Evolutionary conservation across 2,888 invertebrate genomes (phyloP).

Genomic region (Macroteleia sp.): DNA sequence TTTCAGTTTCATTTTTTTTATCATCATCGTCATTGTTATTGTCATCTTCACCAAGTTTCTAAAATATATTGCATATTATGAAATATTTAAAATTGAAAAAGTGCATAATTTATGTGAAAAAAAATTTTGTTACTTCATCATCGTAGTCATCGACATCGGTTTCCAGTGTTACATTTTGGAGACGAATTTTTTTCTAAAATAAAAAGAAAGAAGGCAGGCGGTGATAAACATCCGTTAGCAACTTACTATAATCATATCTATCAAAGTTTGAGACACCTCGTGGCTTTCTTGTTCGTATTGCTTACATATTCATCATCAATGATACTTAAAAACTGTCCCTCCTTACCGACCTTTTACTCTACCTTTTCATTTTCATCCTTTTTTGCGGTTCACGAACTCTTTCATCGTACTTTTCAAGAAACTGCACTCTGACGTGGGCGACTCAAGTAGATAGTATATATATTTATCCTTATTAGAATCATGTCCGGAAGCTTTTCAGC

Average conservation of each 20-base stretch:
- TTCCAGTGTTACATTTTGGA: conserved; percentile 34
- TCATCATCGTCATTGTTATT: conserved; percentile 25
- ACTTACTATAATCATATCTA: no score
- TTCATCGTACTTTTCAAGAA: neutral
- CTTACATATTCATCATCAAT: no score
- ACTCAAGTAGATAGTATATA: conserved; percentile 64
- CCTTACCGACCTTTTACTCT: no score
- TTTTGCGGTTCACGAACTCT: no score
- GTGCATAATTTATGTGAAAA: neutral
- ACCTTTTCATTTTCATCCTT: no score
- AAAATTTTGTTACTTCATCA: conserved; percentile 45
- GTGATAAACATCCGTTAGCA: no score
- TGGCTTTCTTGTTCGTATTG: no score
- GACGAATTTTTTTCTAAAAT: conserved; percentile 48
- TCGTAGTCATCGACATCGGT: conserved; percentile 54
- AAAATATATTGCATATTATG: no score
- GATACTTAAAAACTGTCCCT: no score
- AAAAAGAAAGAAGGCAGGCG: no score
- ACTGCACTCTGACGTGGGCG: conserved; percentile 55
- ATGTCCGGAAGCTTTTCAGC: conserved; percentile 64
- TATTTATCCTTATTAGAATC: conserved; percentile 72
- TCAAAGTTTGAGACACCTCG: no score
- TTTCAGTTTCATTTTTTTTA: conserved; percentile 24
- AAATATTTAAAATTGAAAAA: no score
- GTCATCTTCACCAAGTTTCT: conserved; percentile 41